phyloP scores from a whole-genome alignment of 2,113 vertebrate genomes.

The Candoia aspera region DNA sequence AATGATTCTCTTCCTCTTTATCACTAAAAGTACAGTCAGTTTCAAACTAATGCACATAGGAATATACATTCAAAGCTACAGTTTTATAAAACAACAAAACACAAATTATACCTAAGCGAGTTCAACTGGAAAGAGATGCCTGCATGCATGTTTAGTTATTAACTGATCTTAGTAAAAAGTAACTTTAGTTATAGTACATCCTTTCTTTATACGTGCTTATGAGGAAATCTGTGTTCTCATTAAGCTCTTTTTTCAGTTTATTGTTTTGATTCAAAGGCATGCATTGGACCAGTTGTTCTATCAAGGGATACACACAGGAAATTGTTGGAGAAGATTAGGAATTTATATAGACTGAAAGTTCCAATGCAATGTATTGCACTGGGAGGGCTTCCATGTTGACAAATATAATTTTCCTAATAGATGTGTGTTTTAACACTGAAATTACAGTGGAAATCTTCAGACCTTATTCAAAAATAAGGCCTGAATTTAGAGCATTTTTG shows the following conservation, averaged over 20 bases:
- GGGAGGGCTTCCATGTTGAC: background rate
- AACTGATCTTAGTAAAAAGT: background rate
- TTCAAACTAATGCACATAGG: constrained; percentile 30
- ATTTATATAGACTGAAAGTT: background rate
- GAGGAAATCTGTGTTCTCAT: background rate
- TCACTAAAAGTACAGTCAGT: constrained; percentile 50
- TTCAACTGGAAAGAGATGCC: background rate
- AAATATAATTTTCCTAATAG: background rate
- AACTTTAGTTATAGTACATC: background rate
- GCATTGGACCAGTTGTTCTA: background rate
- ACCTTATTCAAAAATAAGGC: background rate
- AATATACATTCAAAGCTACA: background rate
- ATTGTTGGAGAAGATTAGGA: background rate
- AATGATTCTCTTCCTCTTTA: constrained; percentile 53
- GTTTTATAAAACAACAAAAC: background rate
- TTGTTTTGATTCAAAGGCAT: background rate
- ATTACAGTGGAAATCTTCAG: background rate
- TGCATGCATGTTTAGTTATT: background rate
- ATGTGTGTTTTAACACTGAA: background rate
- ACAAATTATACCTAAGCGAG: background rate
- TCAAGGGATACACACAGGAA: background rate
- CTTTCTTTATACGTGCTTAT: background rate
- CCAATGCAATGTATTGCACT: background rate
- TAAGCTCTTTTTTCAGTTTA: background rate
- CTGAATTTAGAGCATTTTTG: background rate